These are phyloP conservation scores for Nyctibius grandis DNA, from an alignment of 2,797 vertebrate species.

Conservation along the genomic window DNA sequence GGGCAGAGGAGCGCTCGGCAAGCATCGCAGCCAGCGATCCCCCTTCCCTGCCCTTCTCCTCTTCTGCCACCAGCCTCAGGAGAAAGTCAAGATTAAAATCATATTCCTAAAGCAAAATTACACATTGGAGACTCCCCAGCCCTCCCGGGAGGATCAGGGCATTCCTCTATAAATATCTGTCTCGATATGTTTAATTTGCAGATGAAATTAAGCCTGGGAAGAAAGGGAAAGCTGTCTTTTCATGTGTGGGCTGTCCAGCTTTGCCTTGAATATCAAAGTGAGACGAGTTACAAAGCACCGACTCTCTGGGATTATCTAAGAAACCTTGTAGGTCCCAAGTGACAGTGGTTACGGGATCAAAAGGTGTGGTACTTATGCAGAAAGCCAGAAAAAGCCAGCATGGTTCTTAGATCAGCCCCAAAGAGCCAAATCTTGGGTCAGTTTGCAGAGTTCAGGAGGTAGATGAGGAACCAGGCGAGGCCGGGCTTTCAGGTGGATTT, in stretches of 20 bases:
- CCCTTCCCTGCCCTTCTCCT: not conserved
- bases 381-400: not conserved
- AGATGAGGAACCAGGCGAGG: not conserved
- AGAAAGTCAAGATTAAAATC: constrained; percentile 8
- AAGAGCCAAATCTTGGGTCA: not conserved
- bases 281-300: not conserved
- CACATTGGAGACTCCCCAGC: not conserved
- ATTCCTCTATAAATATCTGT: constrained; percentile 29
- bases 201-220: constrained; percentile 60
- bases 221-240: constrained; percentile 50
- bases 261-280: constrained; percentile 51
- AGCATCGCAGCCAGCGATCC: not conserved
- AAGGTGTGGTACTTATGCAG: constrained; percentile 27
- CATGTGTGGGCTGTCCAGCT: constrained; percentile 45
- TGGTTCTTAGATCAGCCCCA: not conserved
- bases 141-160: not conserved
- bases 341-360: not conserved
- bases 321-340: constrained; percentile 38
- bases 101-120: constrained; percentile 34
- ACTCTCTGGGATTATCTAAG: constrained; percentile 33
- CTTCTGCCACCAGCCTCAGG: not conserved
- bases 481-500: not conserved
- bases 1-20: accelerated
- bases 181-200: constrained; percentile 52
- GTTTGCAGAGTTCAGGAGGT: not conserved